Conservation (phyloP, 1,140 invertebrate species). For the Plectus sambesii region DNA sequence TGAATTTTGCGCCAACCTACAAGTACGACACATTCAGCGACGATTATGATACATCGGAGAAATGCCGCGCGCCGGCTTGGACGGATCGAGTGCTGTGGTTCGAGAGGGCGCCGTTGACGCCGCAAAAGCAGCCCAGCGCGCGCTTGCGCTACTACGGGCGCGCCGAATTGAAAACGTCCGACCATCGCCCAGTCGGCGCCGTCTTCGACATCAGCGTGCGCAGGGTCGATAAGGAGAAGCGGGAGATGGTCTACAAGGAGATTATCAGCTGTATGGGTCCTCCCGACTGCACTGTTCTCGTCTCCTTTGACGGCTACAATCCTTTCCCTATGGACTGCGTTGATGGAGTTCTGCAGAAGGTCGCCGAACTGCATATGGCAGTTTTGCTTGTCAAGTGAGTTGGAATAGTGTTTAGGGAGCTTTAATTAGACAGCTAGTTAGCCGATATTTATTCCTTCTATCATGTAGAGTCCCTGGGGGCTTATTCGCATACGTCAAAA, state of each 20-base stretch:
- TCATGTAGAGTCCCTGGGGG: no score
- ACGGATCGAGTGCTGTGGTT: constrained; percentile 90
- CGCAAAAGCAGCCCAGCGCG: no score
- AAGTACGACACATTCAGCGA: constrained; percentile 98
- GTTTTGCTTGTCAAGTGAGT: background rate
- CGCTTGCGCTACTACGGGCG: constrained; percentile 53
- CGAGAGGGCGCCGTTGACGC: constrained; percentile 55
- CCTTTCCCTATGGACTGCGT: constrained; percentile 23
- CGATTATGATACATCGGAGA: constrained; percentile 98
- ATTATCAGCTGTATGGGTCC: constrained; percentile 38
- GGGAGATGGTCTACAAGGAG: constrained; percentile 24
- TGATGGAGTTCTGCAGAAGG: background rate
- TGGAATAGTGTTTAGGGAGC: no score
- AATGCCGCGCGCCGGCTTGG: constrained; percentile 83
- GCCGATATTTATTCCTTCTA: no score
- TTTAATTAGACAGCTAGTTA: no score
- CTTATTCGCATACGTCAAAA: no score
- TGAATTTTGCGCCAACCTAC: constrained; percentile 89
- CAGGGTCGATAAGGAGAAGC: constrained; percentile 30
- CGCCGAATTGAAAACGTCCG: constrained; percentile 90
- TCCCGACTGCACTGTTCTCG: constrained; percentile 36
- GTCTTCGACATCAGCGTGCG: constrained; percentile 27
- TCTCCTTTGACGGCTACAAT: constrained; percentile 20
- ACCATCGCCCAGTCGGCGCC: constrained; percentile 58
- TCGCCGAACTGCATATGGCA: background rate